These are phyloP conservation scores for Pluvianellus socialis DNA, from an alignment of 2,113 vertebrate genomes.

Conservation along the genomic window DNA sequence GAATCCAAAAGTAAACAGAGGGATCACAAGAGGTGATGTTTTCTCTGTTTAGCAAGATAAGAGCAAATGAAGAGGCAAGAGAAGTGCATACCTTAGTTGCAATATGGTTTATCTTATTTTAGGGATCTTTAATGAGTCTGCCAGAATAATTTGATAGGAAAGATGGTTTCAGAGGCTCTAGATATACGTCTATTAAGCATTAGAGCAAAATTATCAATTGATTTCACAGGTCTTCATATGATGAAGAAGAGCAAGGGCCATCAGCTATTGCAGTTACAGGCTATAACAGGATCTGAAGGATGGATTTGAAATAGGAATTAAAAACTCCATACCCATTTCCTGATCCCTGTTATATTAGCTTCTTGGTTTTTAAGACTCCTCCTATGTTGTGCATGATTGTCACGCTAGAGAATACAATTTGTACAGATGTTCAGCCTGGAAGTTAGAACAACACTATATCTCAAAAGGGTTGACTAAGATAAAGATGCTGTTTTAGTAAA, in stretches of 20 bases:
- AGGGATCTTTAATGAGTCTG: background rate
- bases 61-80: background rate
- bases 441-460: background rate
- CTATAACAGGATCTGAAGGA: background rate
- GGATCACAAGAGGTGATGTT: background rate
- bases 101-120: background rate
- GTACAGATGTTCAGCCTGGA: background rate
- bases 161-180: background rate
- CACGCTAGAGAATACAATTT: background rate
- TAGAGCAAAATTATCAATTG: background rate
- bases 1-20: background rate
- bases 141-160: background rate
- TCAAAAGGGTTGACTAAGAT: background rate
- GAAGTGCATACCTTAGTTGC: background rate
- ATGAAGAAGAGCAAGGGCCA: background rate
- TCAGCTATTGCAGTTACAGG: background rate
- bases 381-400: background rate
- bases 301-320: background rate
- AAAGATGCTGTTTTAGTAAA: background rate
- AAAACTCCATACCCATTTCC: background rate
- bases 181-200: background rate
- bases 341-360: background rate
- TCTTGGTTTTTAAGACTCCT: background rate
- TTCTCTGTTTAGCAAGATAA: background rate
- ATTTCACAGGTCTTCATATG: background rate